Conservation (phyloP, 2,888 invertebrate species). For the Lamellibrachia columna region DNA sequence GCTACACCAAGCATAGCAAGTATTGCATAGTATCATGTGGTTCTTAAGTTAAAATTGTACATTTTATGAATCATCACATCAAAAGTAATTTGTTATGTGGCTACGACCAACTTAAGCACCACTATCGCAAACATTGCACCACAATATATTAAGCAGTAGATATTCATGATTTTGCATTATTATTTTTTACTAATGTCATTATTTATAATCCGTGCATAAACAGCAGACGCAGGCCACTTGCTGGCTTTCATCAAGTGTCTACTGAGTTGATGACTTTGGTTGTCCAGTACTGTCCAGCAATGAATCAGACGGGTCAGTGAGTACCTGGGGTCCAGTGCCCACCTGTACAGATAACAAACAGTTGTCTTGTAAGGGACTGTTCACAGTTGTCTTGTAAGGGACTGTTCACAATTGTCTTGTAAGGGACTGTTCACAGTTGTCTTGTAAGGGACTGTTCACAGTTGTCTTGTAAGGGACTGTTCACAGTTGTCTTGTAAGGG, state of each 20-base stretch:
- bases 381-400: background rate
- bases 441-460: background rate
- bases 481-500: too few species aligned
- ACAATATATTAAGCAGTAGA: background rate
- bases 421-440: background rate
- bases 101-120: background rate
- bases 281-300: slow-evolving; percentile 40
- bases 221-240: too few species aligned
- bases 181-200: background rate
- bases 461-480: too few species aligned
- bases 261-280: background rate
- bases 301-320: slow-evolving; percentile 45
- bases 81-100: background rate
- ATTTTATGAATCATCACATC: background rate
- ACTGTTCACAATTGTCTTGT: background rate
- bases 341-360: slow-evolving; percentile 41
- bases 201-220: too few species aligned
- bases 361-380: background rate
- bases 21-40: background rate
- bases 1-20: background rate
- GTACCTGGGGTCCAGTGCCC: slow-evolving; percentile 79
- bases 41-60: background rate
- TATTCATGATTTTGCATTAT: background rate
- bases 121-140: background rate
- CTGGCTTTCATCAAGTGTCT: background rate